Base-by-base conservation (phyloP, 1,140 invertebrate species). In the Drosophila auraria region DNA sequence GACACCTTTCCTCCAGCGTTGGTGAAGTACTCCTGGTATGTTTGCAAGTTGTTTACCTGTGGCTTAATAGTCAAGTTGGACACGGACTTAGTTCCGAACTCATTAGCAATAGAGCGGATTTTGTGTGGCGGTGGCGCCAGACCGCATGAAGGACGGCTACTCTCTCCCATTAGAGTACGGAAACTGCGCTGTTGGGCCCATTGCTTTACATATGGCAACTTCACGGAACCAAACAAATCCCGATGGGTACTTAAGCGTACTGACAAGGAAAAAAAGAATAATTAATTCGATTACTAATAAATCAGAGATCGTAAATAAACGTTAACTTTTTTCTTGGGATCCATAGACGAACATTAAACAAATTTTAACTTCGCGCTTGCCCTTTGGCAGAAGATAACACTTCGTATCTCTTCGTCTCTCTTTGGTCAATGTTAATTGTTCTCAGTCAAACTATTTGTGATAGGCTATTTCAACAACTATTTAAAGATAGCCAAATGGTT, bases 121-220 rank as follows among this genome's bases (percentile, higher is more conserved):
- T 91, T 92, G 8, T 64, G 50, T 9, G 90, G 79, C 5, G 90
- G 72, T n/a, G 73, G 73, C 14, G 82, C 76, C 15, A 71, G 71
- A 5, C 66, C 51, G 9, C 50, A 64, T 1, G 59, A 42, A 12
- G 76, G 80, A 30, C 70, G 63, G 50, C 82, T 87, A 59, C 87
- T 70, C 3, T 92, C 91, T 30, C 63, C 62, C 5, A 91, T 57
- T n/a, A 75, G 71, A 14, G 71, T 56, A 20, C 83, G 73, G 1
- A 50, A 38, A 8, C 30, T 60, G 20, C 81, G 36, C 38, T 56
- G 80, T 45, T 80, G 81, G 0, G 56, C 27, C 58, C 74, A 87
- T 14, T 87, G 80, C 62, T 87, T 91, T 8, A 50, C 59, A 65
- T 74, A 80, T 23, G 78, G 54, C 30, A 83, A 33, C 49, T 86